Base-by-base conservation (phyloP, 1,140 invertebrate genomes). In the Drosophila kohkoa region DNA sequence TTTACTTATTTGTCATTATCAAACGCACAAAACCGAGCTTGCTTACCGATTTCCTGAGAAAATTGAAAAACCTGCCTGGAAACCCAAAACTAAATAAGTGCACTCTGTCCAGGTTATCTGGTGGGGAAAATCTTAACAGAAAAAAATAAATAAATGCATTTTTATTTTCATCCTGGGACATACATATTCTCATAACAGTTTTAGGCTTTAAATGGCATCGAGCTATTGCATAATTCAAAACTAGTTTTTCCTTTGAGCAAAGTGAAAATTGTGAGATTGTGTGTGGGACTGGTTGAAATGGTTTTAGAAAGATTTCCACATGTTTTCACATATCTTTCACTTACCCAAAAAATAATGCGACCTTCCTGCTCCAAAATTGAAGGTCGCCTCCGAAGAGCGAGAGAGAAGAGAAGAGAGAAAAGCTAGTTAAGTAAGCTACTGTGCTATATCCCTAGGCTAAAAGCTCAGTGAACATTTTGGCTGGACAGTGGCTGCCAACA, bases 221-320 rank as follows among this genome's bases (percentile, higher is more conserved):
- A 4, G 20, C 20, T 59, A 52, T 85, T 87, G 72, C 82, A 73
- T 83, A 87, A 38, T 7, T 8, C 10, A 38, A 38, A 58, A 87
- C 82, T 65, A 79, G 83, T 87, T 87, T 79, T 38, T 8, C 30
- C 35, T 11, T 32, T 52, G 20, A 38, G 38, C n/a, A 52, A 60
- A 41, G 38, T 45, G 54, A 41, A 57, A 57, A 13, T 3, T 48
- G 46, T 16, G 13, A 7, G 13, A 46, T 43, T 8, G 43, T 25
- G 20, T 25, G 20, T 25, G 3, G 3, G 57, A 45, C 67, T 63
- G 58, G 58, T 63, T 55, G 20, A 25, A 46, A 41, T 65, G 62
- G 69, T 13, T 59, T 62, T 69, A 74, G 71, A 52, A 72, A 81
- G 81, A 68, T 77, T 63, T 70, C 32, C 72, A 57, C 43, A 28